Base-by-base conservation (phyloP, 2,888 invertebrate species). In the Heliconius erato region DNA sequence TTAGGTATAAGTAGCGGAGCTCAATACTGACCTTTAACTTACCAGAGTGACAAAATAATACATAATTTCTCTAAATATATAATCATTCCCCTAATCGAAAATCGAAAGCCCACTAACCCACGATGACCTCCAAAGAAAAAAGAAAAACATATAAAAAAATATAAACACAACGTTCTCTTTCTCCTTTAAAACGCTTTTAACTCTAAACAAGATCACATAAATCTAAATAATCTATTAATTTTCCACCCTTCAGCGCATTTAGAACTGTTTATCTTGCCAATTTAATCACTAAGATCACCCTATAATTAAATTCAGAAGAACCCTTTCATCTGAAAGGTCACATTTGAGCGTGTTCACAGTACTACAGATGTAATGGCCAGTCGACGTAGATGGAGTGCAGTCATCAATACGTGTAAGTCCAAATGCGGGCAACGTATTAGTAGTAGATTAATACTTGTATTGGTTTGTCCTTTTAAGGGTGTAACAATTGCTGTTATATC, bases 371-470 rank as follows among this genome's bases (percentile, higher is more conserved):
- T 84, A 87, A 86, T 84, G 85, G 84, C 84, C 90, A 89, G 87
- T 86, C 86, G 95, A 95, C 94, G 89, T 88, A 92, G 94, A 95
- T 92, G 92, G 93, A 95, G 91, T 88, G 91, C 85, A 87, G 89
- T 90, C 94, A 95, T 95, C 94, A 95, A 95, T 95, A 94, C 89
- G 88, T 83, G 87, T 88, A 85, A 86, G 83, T 85, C 88, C 88
- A 86, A 88, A 89, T 88, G 89, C 86, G 88, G 90, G 91, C 89
- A 92, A 89, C 91, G 90, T 94, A 94, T 95, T 95, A 95, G 92
- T 89, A 91, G 91, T 90, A 93, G 94, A 95, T 94, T 94, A 95
- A 94, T 95, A 92, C 91, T 89, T 88, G 89, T 89, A 89, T 89
- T 88, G 85, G 79, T 83, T 84, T 82, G 84, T 84, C 80, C 84